A percentile compares a stretch with the other conserved stretches of the same genome.
Evolutionary conservation across 2,888 invertebrate genomes (phyloP).

Genomic region (Tanypteryx hageni): DNA sequence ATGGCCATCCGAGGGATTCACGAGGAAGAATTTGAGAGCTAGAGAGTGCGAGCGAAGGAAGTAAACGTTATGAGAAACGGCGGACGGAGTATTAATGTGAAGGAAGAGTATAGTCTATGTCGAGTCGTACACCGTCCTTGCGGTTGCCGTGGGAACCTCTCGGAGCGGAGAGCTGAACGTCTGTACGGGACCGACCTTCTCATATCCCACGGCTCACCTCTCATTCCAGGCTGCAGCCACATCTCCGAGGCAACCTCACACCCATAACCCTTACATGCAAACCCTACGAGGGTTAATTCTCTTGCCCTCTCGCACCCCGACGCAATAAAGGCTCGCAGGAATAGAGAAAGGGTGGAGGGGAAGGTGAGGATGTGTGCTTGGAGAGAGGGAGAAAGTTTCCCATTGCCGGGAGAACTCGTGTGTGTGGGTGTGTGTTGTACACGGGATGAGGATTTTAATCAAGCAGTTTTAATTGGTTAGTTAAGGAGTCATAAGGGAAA

Average conservation of each 20-base stretch:
- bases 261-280: conserved; percentile 38
- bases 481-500: conserved; percentile 51
- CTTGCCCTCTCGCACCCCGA: conserved; percentile 23
- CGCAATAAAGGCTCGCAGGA: not conserved
- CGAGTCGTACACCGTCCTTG: too few relatives aligned
- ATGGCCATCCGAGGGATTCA: too few relatives aligned
- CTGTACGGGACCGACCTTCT: not conserved
- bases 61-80: not conserved
- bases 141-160: not conserved
- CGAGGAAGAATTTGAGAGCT: not conserved
- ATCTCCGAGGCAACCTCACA: conserved; percentile 34
- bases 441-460: conserved; percentile 32
- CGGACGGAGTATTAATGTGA: not conserved
- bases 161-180: conserved; percentile 15
- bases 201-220: not conserved
- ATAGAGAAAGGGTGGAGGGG: not conserved
- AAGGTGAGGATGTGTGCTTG: not conserved
- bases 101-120: not conserved
- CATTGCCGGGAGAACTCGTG: not conserved
- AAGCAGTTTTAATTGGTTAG: conserved; percentile 49
- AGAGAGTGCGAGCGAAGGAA: not conserved
- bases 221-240: conserved; percentile 13
- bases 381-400: not conserved
- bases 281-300: conserved; percentile 42
- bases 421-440: conserved; percentile 26